Percentiles rank a stretch among this genome's conserved stretches.
Evolutionary conservation across 2,888 invertebrate species (phyloP).

Genomic region (Thysanoteuthis rhombus): DNA sequence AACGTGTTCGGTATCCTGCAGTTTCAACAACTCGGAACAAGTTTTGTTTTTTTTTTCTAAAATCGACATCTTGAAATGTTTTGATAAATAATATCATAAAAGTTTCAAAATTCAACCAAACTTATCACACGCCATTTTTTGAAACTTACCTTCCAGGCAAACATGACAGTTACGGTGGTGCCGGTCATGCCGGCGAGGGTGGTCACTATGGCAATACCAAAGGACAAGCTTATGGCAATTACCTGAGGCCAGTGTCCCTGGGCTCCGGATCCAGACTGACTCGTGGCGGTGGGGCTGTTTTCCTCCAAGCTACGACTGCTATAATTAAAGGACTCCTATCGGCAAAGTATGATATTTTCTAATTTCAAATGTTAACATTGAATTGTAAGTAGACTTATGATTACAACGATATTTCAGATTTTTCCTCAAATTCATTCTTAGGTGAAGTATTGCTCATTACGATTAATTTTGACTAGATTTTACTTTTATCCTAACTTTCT

Average conservation of each 20-base stretch:
- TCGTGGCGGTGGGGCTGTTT: slow-evolving; percentile 47
- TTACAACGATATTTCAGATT: too few relatives aligned
- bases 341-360: slow-evolving; percentile 46
- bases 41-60: too few relatives aligned
- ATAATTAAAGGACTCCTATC: slow-evolving; percentile 43
- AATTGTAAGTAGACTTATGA: too few relatives aligned
- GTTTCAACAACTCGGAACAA: too few relatives aligned
- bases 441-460: too few relatives aligned
- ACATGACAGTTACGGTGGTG: slow-evolving; percentile 40
- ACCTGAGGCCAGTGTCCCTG: slow-evolving; percentile 39
- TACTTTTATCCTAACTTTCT: too few relatives aligned
- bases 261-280: slow-evolving; percentile 45
- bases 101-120: neutral
- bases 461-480: too few relatives aligned
- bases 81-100: neutral
- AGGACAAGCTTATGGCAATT: slow-evolving; percentile 44
- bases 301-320: slow-evolving; percentile 36
- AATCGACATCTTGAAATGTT: neutral
- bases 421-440: too few relatives aligned
- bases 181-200: slow-evolving; percentile 52
- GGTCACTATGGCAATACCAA: slow-evolving; percentile 35
- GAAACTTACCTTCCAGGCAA: slow-evolving; percentile 38
- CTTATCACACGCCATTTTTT: neutral
- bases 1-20: too few relatives aligned
- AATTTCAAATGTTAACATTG: neutral